Evolutionary conservation across 2,113 vertebrate species (phyloP).

Genomic region (Cyanistes caeruleus): DNA sequence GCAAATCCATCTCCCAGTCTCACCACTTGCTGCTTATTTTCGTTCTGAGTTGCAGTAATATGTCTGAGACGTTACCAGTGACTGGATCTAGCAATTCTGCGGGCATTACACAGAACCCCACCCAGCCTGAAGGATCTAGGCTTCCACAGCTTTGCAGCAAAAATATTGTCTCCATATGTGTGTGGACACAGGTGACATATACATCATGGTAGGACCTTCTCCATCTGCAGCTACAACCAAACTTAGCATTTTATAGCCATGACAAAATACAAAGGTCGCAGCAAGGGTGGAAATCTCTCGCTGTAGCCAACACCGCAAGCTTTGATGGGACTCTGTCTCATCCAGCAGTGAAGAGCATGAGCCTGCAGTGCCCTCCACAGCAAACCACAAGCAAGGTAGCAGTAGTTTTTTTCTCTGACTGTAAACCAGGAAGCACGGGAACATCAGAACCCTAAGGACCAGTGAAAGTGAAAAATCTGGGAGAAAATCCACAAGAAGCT

Average conservation of each 20-base stretch:
- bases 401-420: not conserved
- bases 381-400: not conserved
- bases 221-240: not conserved
- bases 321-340: not conserved
- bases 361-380: not conserved
- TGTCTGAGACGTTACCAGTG: not conserved
- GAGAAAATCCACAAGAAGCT: not conserved
- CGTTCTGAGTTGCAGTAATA: conserved; percentile 7
- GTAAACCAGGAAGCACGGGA: not conserved
- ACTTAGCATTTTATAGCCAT: not conserved
- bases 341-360: not conserved
- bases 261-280: not conserved
- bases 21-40: conserved; percentile 38
- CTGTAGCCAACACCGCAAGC: not conserved
- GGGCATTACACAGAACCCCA: not conserved
- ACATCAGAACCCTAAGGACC: not conserved
- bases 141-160: not conserved
- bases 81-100: conserved; percentile 7
- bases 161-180: not conserved
- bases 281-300: not conserved
- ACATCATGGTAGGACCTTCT: not conserved
- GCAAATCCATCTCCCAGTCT: not conserved
- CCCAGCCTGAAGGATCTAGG: conserved; percentile 3
- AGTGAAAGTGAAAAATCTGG: not conserved
- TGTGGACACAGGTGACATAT: not conserved